Evolutionary conservation across 2,888 invertebrate species (phyloP).

Genomic region (Hoplodrina ambigua): DNA sequence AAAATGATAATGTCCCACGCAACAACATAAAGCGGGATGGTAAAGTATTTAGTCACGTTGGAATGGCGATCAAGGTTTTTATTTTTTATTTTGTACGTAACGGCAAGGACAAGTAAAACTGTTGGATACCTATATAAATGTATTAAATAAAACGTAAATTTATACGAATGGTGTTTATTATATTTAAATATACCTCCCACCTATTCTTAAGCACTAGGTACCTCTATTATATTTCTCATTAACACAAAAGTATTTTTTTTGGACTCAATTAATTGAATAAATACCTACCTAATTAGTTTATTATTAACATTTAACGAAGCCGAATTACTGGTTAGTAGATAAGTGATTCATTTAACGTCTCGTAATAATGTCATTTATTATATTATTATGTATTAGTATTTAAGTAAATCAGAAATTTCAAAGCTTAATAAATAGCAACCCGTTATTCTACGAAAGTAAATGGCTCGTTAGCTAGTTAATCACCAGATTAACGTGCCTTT

Average conservation of each 20-base stretch:
- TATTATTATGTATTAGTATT: too few species aligned
- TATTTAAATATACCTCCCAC: background rate
- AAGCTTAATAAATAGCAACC: background rate
- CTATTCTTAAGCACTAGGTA: too few species aligned
- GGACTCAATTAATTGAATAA: too few species aligned
- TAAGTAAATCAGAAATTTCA: background rate
- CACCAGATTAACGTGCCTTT: background rate
- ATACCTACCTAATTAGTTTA: too few species aligned
- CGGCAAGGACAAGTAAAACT: constrained; percentile 16
- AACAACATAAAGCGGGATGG: constrained; percentile 70
- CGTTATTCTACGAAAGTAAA: background rate
- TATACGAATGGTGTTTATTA: constrained; percentile 12
- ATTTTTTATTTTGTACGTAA: constrained; percentile 23
- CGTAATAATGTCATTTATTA: too few species aligned
- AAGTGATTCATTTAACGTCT: too few species aligned
- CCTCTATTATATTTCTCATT: too few species aligned
- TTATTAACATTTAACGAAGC: too few species aligned
- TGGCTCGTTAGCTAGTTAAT: constrained; percentile 11
- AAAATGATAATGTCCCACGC: constrained; percentile 90
- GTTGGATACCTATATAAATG: constrained; percentile 21
- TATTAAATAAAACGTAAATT: constrained; percentile 45
- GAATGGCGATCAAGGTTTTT: constrained; percentile 34
- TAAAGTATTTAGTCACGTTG: constrained; percentile 17
- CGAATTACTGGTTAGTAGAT: too few species aligned
- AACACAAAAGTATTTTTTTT: too few species aligned